Evolutionary conservation across 2,113 vertebrate species (phyloP).

Genomic region (Lonchura striata): DNA sequence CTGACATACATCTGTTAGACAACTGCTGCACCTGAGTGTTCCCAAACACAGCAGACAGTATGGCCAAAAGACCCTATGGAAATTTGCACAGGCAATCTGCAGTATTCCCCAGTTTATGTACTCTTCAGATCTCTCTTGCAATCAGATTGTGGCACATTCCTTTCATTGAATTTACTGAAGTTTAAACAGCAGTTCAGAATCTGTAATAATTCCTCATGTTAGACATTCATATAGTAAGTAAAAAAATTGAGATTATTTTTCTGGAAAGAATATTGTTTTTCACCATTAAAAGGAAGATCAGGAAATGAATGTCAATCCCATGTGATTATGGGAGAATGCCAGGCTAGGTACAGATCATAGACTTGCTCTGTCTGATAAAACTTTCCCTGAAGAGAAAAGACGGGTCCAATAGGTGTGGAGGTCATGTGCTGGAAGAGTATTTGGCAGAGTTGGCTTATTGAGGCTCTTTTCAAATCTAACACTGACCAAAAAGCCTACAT

Average conservation of each 20-base stretch:
- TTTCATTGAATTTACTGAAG: neutral
- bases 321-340: neutral
- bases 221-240: neutral
- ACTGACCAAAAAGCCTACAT: neutral
- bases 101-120: neutral
- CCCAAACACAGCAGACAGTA: neutral
- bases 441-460: neutral
- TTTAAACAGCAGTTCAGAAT: neutral
- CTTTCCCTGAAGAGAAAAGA: neutral
- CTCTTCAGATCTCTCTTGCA: neutral
- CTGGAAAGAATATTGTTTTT: neutral
- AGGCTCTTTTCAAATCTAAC: neutral
- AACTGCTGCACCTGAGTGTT: fast-evolving
- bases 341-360: neutral
- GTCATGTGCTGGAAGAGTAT: neutral
- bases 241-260: neutral
- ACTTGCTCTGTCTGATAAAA: neutral
- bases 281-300: neutral
- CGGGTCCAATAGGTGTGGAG: neutral
- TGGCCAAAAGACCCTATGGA: neutral
- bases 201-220: neutral
- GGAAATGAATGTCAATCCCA: neutral
- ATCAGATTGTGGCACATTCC: neutral
- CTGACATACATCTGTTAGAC: neutral
- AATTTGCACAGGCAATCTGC: neutral